These are phyloP conservation scores for Stegodyphus dumicola DNA, from an alignment of 1,140 invertebrate genomes.

Conservation along the genomic window DNA sequence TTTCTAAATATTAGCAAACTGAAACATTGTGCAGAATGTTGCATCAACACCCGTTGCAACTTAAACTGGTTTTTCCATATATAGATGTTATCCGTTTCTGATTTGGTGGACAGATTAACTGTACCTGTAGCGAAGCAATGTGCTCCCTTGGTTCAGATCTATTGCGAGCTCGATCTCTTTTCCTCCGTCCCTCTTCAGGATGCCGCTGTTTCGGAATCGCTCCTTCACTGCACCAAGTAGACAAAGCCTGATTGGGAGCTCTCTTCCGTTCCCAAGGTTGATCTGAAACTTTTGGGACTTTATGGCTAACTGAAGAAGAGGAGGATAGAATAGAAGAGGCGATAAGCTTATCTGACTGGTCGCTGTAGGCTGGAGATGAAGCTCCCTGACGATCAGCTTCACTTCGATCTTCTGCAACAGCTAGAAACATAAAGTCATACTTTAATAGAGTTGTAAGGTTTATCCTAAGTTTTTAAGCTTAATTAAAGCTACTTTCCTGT, in stretches of 20 bases:
- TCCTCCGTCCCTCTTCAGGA: constrained; percentile 25
- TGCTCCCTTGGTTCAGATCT: constrained; percentile 53
- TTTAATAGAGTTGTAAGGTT: too few relatives aligned
- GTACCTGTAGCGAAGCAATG: constrained; percentile 36
- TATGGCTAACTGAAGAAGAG: constrained; percentile 36
- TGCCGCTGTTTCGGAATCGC: constrained; percentile 55
- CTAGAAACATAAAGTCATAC: too few relatives aligned
- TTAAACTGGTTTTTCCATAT: too few relatives aligned
- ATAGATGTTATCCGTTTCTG: too few relatives aligned
- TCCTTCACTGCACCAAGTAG: constrained; percentile 51
- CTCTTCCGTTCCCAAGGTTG: constrained; percentile 10
- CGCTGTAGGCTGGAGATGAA: constrained; percentile 22
- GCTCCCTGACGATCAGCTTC: background rate
- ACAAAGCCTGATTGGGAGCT: constrained; percentile 27
- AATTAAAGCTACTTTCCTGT: too few relatives aligned
- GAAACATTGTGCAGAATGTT: too few relatives aligned
- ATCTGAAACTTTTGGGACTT: background rate
- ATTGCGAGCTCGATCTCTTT: constrained; percentile 31
- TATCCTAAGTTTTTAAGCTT: too few relatives aligned
- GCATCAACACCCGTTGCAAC: too few relatives aligned
- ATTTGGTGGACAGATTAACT: background rate
- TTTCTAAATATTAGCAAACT: too few relatives aligned
- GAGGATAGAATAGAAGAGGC: constrained; percentile 36
- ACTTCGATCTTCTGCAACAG: background rate
- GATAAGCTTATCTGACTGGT: constrained; percentile 37